phyloP scores from a whole-genome alignment of 2,113 vertebrate species.

The Gopherus flavomarginatus region DNA sequence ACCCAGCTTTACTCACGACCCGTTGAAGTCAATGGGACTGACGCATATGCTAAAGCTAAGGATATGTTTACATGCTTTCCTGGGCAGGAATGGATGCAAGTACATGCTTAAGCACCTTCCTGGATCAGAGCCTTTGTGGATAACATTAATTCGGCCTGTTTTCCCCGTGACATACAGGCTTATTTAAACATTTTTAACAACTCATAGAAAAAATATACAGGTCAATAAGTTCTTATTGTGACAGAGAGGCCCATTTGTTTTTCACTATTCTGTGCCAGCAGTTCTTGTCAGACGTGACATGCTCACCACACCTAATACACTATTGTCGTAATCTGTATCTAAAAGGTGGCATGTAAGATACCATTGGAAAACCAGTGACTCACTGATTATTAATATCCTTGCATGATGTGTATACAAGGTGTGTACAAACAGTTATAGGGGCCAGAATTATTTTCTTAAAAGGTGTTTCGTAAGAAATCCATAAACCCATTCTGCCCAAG shows the following conservation, averaged over 20 bases:
- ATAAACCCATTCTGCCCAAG: background rate
- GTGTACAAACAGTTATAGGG: background rate
- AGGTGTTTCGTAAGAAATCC: background rate
- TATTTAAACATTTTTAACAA: background rate
- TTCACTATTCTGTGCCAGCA: background rate
- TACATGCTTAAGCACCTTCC: background rate
- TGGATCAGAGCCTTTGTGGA: background rate
- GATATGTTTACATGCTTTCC: background rate
- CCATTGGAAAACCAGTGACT: background rate
- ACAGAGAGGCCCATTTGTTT: background rate
- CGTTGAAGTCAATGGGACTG: background rate
- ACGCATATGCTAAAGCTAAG: background rate
- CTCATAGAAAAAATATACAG: background rate
- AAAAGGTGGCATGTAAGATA: background rate
- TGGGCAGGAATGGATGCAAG: slow-evolving; percentile 4
- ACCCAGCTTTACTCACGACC: background rate
- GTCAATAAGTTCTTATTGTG: background rate
- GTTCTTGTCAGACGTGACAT: background rate
- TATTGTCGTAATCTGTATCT: background rate
- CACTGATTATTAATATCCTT: background rate
- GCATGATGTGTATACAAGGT: background rate
- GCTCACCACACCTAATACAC: background rate
- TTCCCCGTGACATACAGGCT: background rate
- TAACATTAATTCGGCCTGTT: background rate
- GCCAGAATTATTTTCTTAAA: background rate